phyloP scores from a whole-genome alignment of 2,113 vertebrate species.

The Leptobrachium leishanense region DNA sequence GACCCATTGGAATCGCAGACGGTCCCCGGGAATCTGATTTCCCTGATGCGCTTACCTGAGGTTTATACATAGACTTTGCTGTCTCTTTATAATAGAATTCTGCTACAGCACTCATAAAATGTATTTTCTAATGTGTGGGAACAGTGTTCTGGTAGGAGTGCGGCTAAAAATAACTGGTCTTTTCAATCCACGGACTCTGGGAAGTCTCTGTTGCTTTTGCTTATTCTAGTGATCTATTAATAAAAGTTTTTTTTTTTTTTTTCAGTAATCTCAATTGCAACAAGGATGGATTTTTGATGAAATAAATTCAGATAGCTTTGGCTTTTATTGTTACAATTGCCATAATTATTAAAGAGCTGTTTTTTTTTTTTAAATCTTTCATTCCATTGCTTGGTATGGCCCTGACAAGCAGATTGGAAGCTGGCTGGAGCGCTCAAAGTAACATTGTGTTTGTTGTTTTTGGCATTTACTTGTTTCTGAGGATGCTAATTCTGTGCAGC shows the following conservation, averaged over 20 bases:
- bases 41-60: too few relatives aligned
- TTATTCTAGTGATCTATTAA: conserved; percentile 8
- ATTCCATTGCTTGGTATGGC: background rate
- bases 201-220: conserved; percentile 11
- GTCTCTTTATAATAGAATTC: too few relatives aligned
- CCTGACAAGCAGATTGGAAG: background rate
- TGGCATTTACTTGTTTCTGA: background rate
- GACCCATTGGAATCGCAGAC: too few relatives aligned
- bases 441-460: background rate
- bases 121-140: conserved; percentile 18
- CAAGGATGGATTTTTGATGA: background rate
- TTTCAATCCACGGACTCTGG: background rate
- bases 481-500: background rate
- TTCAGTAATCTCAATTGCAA: conserved; percentile 22
- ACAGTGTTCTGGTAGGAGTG: background rate
- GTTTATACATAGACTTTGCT: too few relatives aligned
- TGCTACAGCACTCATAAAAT: too few relatives aligned
- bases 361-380: background rate
- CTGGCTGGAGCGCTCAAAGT: background rate
- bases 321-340: background rate
- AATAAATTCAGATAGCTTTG: background rate
- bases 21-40: too few relatives aligned
- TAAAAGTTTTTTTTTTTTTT: conserved; percentile 2
- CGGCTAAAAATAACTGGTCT: conserved; percentile 34
- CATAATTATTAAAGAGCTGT: background rate